Conservation (phyloP, 2,888 invertebrate genomes). For the Ophioninae sp. region DNA sequence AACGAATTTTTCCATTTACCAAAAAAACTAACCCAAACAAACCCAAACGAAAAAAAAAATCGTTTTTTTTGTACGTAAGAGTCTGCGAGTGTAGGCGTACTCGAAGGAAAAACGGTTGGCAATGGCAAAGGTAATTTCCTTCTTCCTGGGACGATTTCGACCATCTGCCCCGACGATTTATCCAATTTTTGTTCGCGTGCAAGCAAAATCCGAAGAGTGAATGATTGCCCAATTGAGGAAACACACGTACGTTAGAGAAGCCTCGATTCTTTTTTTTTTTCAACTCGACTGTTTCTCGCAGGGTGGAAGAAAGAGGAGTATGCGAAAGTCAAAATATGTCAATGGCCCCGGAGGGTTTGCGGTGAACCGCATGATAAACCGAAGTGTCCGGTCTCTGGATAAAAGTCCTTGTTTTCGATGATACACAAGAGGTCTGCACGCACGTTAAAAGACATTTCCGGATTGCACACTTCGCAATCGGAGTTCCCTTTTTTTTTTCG, state of each 20-base stretch:
- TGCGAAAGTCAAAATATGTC: conserved; percentile 77
- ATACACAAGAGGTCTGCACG: conserved; percentile 45
- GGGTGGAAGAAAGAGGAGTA: conserved; percentile 14
- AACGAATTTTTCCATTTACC: too few relatives aligned
- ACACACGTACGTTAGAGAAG: conserved; percentile 24
- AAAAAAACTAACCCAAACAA: too few relatives aligned
- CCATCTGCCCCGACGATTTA: conserved; percentile 63
- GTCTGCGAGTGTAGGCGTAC: neutral
- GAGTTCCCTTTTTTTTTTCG: neutral
- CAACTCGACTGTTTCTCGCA: conserved; percentile 8
- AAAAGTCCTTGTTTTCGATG: conserved; percentile 46
- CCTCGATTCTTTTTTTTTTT: conserved; percentile 18
- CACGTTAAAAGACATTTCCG: conserved; percentile 37
- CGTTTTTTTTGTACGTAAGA: neutral
- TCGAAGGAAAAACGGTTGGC: neutral
- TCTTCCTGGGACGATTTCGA: conserved; percentile 71
- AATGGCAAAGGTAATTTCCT: conserved; percentile 62
- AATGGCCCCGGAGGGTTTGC: conserved; percentile 72
- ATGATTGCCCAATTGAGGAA: conserved; percentile 53
- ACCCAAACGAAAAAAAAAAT: too few relatives aligned
- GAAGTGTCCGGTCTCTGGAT: conserved; percentile 56
- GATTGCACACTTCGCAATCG: conserved; percentile 28
- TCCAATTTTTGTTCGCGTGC: conserved; percentile 45
- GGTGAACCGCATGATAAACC: conserved; percentile 74
- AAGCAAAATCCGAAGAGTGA: conserved; percentile 56